Conservation (phyloP, 1,140 invertebrate genomes). For the Ridgeia piscesae region DNA sequence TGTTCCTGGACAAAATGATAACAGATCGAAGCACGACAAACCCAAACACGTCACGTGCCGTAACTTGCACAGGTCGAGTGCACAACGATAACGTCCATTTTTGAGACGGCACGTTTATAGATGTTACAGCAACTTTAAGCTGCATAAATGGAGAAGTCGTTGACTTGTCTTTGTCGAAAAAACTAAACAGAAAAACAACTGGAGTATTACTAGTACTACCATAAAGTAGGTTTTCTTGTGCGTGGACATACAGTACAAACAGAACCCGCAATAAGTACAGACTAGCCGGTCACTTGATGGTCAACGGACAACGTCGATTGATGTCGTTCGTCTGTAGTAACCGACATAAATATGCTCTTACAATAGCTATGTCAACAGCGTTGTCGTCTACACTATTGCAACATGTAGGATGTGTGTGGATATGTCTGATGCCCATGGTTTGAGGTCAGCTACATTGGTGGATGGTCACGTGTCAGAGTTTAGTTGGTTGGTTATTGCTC, state of each 20-base stretch:
- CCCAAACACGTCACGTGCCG: background rate
- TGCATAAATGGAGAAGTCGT: background rate
- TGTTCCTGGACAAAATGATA: background rate
- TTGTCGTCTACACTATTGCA: background rate
- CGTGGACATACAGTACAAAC: background rate
- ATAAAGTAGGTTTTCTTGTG: no score
- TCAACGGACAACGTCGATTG: background rate
- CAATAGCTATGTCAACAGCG: background rate
- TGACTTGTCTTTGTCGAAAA: background rate
- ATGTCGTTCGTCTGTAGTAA: background rate
- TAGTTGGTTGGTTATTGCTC: background rate
- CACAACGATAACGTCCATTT: background rate
- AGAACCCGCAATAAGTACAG: background rate
- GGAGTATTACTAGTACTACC: no score
- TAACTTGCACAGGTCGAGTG: background rate
- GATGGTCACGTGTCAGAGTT: background rate
- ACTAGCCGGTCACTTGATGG: background rate
- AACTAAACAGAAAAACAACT: no score
- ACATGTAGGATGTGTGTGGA: background rate
- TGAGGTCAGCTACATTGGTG: background rate
- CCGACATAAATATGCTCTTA: background rate
- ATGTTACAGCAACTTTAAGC: background rate
- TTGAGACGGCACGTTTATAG: background rate
- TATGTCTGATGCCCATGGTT: background rate
- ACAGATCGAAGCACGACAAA: background rate